phyloP scores from a whole-genome alignment of 2,888 invertebrate genomes.

The Phengaris alcon region DNA sequence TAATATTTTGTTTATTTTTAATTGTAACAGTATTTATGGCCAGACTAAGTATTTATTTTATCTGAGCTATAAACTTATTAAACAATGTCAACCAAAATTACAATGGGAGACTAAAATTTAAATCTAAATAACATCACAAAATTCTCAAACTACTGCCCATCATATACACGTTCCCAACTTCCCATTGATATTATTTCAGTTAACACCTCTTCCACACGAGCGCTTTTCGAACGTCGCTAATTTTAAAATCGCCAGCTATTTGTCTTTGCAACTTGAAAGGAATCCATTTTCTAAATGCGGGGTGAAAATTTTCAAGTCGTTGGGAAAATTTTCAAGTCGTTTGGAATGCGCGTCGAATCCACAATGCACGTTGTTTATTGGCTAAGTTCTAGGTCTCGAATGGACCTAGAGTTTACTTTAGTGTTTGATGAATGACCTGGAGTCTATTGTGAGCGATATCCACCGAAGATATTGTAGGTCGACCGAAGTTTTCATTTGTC shows the following conservation, averaged over 20 bases:
- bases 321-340: slow-evolving; percentile 56
- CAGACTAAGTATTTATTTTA: no score
- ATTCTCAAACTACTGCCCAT: neutral
- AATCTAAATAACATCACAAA: neutral
- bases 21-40: no score
- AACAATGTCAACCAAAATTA: no score
- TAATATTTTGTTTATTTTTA: no score
- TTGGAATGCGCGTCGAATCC: slow-evolving; percentile 52
- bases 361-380: slow-evolving; percentile 45
- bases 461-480: no score
- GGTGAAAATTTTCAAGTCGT: slow-evolving; percentile 57
- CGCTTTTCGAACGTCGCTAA: slow-evolving; percentile 36
- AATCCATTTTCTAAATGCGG: slow-evolving; percentile 59
- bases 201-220: slow-evolving; percentile 36
- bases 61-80: no score
- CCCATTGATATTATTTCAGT: neutral
- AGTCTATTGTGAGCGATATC: slow-evolving; percentile 11
- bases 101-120: no score
- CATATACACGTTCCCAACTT: neutral
- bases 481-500: neutral
- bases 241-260: slow-evolving; percentile 39
- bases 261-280: slow-evolving; percentile 39
- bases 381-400: slow-evolving; percentile 38
- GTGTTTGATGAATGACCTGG: slow-evolving; percentile 37
- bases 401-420: slow-evolving; percentile 37